phyloP scores from a whole-genome alignment of 2,113 vertebrate species.

The Pelvicachromis taeniatus region DNA sequence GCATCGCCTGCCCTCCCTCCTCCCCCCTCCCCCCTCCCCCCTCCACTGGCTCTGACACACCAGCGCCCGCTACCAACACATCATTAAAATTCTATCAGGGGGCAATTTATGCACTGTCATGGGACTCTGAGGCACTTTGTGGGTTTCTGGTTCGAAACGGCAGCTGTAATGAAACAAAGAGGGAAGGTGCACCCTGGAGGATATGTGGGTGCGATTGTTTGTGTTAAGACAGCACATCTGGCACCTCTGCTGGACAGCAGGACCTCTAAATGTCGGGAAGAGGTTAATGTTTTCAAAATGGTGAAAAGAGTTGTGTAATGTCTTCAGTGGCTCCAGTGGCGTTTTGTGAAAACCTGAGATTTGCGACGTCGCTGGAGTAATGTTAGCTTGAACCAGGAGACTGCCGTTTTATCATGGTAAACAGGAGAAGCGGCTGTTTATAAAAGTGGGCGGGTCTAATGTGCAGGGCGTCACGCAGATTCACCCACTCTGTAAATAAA shows the following conservation, averaged over 20 bases:
- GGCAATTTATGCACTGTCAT: neutral
- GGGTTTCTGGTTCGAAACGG: neutral
- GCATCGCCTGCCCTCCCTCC: neutral
- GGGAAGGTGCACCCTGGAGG: neutral
- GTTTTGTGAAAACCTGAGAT: neutral
- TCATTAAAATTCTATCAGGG: constrained; percentile 24
- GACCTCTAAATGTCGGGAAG: neutral
- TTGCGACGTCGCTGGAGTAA: neutral
- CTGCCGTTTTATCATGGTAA: neutral
- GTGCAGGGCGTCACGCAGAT: neutral
- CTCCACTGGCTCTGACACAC: neutral
- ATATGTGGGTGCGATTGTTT: neutral
- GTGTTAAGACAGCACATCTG: neutral
- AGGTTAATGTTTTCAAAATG: neutral
- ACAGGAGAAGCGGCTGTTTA: neutral
- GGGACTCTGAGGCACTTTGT: neutral
- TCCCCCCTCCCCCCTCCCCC: neutral
- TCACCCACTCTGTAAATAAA: neutral
- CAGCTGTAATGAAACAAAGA: neutral
- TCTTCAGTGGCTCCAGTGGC: neutral
- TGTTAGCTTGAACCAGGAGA: neutral
- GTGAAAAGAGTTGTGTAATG: neutral
- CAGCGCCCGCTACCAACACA: neutral
- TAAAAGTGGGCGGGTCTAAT: neutral
- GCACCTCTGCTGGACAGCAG: neutral